These are phyloP conservation scores for Kradibia gibbosae DNA, from an alignment of 1,140 invertebrate species.

Conservation along the genomic window DNA sequence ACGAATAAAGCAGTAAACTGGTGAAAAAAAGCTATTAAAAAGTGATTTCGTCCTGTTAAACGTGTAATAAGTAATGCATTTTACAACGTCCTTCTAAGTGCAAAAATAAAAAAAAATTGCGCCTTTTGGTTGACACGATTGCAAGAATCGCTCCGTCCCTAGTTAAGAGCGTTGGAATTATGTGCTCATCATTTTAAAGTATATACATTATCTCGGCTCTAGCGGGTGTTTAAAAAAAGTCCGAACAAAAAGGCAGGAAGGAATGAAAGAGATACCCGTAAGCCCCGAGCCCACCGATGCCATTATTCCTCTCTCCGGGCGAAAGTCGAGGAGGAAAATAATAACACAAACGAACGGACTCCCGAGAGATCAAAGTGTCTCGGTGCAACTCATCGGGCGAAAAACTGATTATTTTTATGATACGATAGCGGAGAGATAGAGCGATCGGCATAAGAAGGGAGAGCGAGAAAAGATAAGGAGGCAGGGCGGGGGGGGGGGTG, in stretches of 20 bases:
- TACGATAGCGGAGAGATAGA: slow-evolving; percentile 60
- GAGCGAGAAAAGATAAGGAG: background rate
- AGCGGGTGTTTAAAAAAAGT: background rate
- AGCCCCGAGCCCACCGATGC: too few species aligned
- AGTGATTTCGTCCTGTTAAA: too few species aligned
- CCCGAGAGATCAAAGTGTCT: slow-evolving; percentile 66
- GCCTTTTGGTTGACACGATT: too few species aligned
- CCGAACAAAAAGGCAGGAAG: background rate
- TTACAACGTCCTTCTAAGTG: too few species aligned
- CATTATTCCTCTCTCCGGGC: background rate
- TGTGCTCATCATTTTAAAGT: too few species aligned
- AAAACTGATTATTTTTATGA: slow-evolving; percentile 72
- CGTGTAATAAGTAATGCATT: too few species aligned
- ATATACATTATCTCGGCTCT: too few species aligned
- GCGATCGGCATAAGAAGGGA: background rate
- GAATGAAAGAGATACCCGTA: background rate
- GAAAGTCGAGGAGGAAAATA: slow-evolving; percentile 49
- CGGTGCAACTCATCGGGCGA: slow-evolving; percentile 62
- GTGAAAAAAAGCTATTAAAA: too few species aligned
- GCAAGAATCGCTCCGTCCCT: too few species aligned
- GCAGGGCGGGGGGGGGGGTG: background rate
- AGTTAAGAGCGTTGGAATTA: too few species aligned
- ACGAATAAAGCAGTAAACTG: too few species aligned
- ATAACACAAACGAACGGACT: slow-evolving; percentile 52
- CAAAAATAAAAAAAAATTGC: too few species aligned